Conservation (phyloP, 2,888 invertebrate species). For the Acrobasis consociella region DNA sequence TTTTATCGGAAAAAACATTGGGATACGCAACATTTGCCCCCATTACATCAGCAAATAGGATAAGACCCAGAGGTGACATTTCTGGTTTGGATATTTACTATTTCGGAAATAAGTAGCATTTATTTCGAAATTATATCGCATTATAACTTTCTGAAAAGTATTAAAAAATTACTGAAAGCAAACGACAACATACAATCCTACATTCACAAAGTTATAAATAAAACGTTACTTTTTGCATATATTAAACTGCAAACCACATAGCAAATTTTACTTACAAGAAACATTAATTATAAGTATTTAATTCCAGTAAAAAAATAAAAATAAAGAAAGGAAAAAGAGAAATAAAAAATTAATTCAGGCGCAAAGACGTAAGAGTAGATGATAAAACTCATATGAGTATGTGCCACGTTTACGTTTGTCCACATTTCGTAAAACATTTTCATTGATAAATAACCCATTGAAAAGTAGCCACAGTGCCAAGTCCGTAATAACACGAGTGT, state of each 20-base stretch:
- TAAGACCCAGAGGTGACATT: conserved; percentile 22
- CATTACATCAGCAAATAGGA: conserved; percentile 38
- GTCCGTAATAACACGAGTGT: neutral
- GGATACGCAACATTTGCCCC: conserved; percentile 34
- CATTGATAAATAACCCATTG: neutral
- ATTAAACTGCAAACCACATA: no score
- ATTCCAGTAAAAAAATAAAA: no score
- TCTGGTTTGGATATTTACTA: neutral
- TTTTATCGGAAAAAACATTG: conserved; percentile 24
- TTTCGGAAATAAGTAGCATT: neutral
- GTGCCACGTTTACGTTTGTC: neutral
- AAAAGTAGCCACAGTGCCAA: neutral
- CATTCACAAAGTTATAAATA: no score
- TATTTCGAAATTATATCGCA: neutral
- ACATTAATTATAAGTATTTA: no score
- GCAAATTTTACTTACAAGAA: no score
- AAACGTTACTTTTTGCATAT: no score
- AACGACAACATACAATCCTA: no score
- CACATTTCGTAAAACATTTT: neutral
- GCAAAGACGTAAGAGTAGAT: no score
- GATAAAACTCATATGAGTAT: neutral
- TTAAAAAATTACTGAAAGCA: no score
- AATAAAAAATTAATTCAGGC: no score
- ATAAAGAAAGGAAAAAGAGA: no score
- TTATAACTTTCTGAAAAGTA: no score